Base-by-base conservation (phyloP, 2,797 vertebrate species). In the Linurgus olivaceus region DNA sequence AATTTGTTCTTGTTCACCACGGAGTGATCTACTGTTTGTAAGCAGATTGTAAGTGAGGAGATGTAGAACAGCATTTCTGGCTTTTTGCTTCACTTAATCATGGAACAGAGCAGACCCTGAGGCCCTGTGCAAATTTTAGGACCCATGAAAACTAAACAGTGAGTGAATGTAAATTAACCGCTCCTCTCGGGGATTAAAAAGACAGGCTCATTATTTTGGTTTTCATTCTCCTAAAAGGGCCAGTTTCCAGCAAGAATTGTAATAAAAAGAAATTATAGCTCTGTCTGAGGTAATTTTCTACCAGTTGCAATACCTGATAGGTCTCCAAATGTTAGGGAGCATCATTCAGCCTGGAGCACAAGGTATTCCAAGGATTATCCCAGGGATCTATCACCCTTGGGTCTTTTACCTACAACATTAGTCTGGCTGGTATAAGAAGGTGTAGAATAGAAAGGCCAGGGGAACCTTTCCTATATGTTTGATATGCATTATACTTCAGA, bases 131-230 rank as follows among this genome's bases (percentile, higher is more conserved):
- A 94, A 90, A 95, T 96, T 73, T 88, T 70, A 81, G 84, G 78
- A 91, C 80, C 86, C 31, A 14, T 86, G 81, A 95, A 96, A 85
- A 81, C 85, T 83, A 71, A 94, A 88, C 74, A 68, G 82, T 87
- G 90, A 97, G 75, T 26, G 73, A 97, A 96, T 31, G 11, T 80
- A 97, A 97, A 97, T 97, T 95, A 96, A 76, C 23, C 8, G 17
- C 37, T 86, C 86, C 86, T 97, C 92, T 45, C 9, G 68, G 93
- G 93, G 94, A 95, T 95, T 96, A 93, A 94, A 93, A 90, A 94
- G 83, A 92, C 57, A 89, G 72, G 70, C 90, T 98, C 78, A 62
- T 97, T 96, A 88, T 97, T 97, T 96, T 96, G 83, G 87, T 96
- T 97, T 97, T 87, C 74, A 70, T 79, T 93, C 86, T 90, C 78